Evolutionary conservation across 1,140 invertebrate genomes (phyloP).

Genomic region (Pogonomyrmex californicus): DNA sequence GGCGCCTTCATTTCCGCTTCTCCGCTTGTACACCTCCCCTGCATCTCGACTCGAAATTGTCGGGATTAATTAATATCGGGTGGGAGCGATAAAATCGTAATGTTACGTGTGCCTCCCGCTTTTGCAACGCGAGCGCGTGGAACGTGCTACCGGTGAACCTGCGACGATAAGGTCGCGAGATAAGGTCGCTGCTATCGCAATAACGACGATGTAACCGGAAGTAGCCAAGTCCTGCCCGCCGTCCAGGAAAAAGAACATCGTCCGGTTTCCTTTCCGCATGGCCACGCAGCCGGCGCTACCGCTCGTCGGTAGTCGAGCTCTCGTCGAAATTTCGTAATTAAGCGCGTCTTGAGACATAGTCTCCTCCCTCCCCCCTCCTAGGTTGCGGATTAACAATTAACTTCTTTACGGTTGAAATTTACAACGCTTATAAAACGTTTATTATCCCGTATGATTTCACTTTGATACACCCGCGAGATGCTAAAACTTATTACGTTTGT

Average conservation of each 20-base stretch:
- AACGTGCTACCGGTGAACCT: constrained; percentile 34
- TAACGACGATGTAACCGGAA: constrained; percentile 37
- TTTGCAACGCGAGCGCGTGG: neutral
- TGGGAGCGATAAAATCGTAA: neutral
- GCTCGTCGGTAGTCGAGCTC: neutral
- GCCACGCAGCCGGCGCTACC: constrained; percentile 8
- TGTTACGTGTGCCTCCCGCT: neutral
- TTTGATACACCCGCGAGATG: neutral
- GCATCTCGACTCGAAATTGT: neutral
- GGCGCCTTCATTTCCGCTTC: neutral
- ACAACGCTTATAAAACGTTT: neutral
- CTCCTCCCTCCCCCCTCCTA: neutral
- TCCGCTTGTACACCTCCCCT: neutral
- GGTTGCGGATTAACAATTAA: constrained; percentile 37
- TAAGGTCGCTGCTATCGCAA: constrained; percentile 36
- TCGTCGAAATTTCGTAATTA: constrained; percentile 43
- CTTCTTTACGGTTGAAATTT: constrained; percentile 27
- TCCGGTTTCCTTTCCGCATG: constrained; percentile 45
- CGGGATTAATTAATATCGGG: neutral
- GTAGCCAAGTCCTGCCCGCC: constrained; percentile 8
- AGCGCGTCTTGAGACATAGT: neutral
- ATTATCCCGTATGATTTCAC: neutral
- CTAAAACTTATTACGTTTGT: constrained; percentile 1
- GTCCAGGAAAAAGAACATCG: constrained; percentile 29
- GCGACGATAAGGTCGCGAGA: neutral